Conservation (phyloP, 2,888 invertebrate species). For the Eilema griseolum region DNA sequence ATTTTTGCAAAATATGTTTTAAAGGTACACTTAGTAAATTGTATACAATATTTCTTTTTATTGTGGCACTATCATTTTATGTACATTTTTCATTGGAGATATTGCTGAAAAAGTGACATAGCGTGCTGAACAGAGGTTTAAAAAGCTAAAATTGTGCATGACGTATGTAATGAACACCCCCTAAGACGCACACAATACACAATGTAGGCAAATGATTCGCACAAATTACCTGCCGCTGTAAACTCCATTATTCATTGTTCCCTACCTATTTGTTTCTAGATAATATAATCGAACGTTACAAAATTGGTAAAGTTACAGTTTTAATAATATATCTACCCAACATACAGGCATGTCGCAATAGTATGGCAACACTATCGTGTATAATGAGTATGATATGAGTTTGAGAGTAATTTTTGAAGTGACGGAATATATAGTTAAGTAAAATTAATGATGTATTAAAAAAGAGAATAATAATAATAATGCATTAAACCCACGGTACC, state of each 20-base stretch:
- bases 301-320: conserved; percentile 2
- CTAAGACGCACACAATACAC: conserved; percentile 19
- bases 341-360: background rate
- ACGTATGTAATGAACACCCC: background rate
- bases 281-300: conserved; percentile 13
- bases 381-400: background rate
- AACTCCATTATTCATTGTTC: conserved; percentile 43
- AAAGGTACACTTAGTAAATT: too few species aligned
- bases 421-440: too few species aligned
- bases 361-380: background rate
- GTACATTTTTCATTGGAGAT: too few species aligned
- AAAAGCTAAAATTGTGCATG: background rate
- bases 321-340: background rate
- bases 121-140: background rate
- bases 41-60: too few species aligned
- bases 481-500: too few species aligned
- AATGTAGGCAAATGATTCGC: conserved; percentile 38
- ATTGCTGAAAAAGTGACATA: background rate
- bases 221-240: conserved; percentile 38
- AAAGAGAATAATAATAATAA: too few species aligned
- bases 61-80: too few species aligned
- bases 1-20: too few species aligned
- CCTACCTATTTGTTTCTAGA: conserved; percentile 34
- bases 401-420: background rate
- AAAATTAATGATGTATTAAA: too few species aligned